These are phyloP conservation scores for Amyelois transitella DNA, from an alignment of 1,140 invertebrate species.

Conservation along the genomic window DNA sequence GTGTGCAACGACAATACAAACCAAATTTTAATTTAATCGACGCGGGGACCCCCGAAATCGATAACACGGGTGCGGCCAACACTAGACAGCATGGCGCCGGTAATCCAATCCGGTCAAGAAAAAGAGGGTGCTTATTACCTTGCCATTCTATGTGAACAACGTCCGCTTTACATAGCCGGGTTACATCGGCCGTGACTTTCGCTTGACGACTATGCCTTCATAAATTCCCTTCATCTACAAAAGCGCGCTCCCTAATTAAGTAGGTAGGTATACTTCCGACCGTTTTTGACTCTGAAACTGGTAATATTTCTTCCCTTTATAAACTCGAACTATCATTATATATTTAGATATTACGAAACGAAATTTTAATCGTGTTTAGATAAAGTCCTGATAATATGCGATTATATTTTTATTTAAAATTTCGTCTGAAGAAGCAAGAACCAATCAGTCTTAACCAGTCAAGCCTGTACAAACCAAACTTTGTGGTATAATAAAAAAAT, in stretches of 20 bases:
- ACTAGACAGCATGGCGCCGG: constrained; percentile 48
- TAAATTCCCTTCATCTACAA: constrained; percentile 40
- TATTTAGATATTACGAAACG: too few species aligned
- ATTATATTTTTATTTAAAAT: too few species aligned
- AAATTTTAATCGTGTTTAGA: too few species aligned
- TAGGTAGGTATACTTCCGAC: constrained; percentile 42
- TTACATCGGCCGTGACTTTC: constrained; percentile 40
- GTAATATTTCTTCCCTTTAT: background rate
- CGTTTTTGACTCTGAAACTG: constrained; percentile 29
- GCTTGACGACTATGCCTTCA: constrained; percentile 27
- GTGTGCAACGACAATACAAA: constrained; percentile 14
- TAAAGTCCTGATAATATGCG: too few species aligned
- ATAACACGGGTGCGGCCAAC: constrained; percentile 31
- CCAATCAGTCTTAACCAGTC: too few species aligned
- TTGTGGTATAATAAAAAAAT: too few species aligned
- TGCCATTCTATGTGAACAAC: constrained; percentile 42
- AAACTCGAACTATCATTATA: too few species aligned
- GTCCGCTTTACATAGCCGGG: constrained; percentile 30
- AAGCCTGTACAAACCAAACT: too few species aligned
- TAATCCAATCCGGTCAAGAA: constrained; percentile 50
- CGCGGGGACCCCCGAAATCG: constrained; percentile 17
- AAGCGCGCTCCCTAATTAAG: constrained; percentile 48
- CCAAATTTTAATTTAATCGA: constrained; percentile 17
- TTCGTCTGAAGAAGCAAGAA: too few species aligned
- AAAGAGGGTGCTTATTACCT: constrained; percentile 37